phyloP scores from a whole-genome alignment of 2,888 invertebrate species.

The Phalangium opilio region DNA sequence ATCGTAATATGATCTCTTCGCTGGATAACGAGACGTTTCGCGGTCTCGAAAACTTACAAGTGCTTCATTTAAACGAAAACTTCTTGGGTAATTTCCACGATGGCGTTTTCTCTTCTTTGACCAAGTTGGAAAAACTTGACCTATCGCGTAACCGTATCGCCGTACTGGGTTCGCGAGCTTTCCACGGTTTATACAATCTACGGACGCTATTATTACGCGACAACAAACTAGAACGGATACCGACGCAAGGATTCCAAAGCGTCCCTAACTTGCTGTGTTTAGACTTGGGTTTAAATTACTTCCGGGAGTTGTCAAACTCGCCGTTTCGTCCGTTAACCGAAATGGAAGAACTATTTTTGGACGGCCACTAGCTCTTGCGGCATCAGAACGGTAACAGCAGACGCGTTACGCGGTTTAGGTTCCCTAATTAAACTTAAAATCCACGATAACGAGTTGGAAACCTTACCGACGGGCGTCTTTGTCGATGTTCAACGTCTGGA shows the following conservation, averaged over 20 bases:
- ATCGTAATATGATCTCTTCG: slow-evolving; percentile 56
- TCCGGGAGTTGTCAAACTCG: slow-evolving; percentile 40
- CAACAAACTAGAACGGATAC: slow-evolving; percentile 62
- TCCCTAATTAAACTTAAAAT: slow-evolving; percentile 39
- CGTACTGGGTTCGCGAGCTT: slow-evolving; percentile 51
- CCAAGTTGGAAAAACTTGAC: slow-evolving; percentile 53
- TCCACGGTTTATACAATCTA: slow-evolving; percentile 55
- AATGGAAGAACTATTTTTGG: slow-evolving; percentile 53
- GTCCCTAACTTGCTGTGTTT: slow-evolving; percentile 58
- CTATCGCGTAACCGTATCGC: slow-evolving; percentile 64
- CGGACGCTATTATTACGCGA: slow-evolving; percentile 59
- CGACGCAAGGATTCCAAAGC: slow-evolving; percentile 57
- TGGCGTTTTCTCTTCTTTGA: slow-evolving; percentile 27
- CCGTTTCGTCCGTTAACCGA: slow-evolving; percentile 36
- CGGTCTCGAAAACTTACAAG: slow-evolving; percentile 54
- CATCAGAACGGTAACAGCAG: slow-evolving; percentile 6
- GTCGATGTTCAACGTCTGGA: not conserved
- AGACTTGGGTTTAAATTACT: slow-evolving; percentile 61
- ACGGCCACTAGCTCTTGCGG: slow-evolving; percentile 27
- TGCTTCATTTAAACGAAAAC: slow-evolving; percentile 36
- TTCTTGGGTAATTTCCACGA: slow-evolving; percentile 13
- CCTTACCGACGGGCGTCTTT: not conserved
- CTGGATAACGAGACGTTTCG: slow-evolving; percentile 58
- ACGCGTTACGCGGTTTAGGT: slow-evolving; percentile 54
- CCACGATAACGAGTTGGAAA: not conserved